Percentiles rank a stretch among this genome's conserved stretches.
Conservation (phyloP, 1,140 invertebrate genomes). For the Luehdorfia chinensis region DNA sequence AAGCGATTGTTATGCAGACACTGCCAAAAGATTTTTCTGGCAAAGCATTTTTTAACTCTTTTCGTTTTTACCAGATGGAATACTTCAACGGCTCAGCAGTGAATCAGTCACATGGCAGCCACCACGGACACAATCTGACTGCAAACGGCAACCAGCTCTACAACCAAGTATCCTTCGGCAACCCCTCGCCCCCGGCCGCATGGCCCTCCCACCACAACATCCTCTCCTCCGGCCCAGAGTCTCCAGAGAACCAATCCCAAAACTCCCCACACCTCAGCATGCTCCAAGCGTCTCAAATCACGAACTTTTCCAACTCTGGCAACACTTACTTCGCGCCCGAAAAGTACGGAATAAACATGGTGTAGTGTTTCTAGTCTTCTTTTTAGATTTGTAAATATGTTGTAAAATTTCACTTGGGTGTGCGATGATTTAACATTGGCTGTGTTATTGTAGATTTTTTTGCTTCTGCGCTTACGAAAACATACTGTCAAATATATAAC, state of each 20-base stretch:
- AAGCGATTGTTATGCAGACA: too few species aligned
- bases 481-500: not conserved
- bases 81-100: constrained; percentile 79
- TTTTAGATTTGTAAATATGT: constrained; percentile 47
- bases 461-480: not conserved
- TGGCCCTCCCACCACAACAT: constrained; percentile 69
- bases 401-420: constrained; percentile 12
- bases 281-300: constrained; percentile 68
- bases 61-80: constrained; percentile 77
- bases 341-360: constrained; percentile 77
- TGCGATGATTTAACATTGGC: constrained; percentile 11
- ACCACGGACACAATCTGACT: constrained; percentile 58
- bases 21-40: too few species aligned
- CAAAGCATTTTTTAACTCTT: too few species aligned
- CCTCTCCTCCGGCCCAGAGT: constrained; percentile 59
- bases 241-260: constrained; percentile 63
- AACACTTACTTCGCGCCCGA: constrained; percentile 71
- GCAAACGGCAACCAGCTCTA: constrained; percentile 68
- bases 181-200: constrained; percentile 55
- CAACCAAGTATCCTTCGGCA: constrained; percentile 68
- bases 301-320: constrained; percentile 62
- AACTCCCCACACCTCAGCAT: constrained; percentile 64
- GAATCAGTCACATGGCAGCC: constrained; percentile 62
- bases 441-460: not conserved
- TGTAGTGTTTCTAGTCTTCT: constrained; percentile 68